These are phyloP conservation scores for Entomobrya multifasciata DNA, from an alignment of 2,888 invertebrate genomes.

Conservation along the genomic window DNA sequence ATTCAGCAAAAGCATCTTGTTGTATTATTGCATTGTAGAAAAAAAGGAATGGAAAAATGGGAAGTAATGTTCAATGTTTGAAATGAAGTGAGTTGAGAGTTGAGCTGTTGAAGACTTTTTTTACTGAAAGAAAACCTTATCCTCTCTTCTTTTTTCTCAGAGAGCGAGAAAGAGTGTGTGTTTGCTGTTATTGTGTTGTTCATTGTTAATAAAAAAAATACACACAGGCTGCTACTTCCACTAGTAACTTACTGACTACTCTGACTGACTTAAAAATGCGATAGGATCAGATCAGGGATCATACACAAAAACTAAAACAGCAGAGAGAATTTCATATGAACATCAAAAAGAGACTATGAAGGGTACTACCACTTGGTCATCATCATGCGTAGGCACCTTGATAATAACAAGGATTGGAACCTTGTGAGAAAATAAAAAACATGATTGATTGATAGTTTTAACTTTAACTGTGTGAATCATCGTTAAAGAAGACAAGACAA, in stretches of 20 bases:
- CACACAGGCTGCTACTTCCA: constrained; percentile 25
- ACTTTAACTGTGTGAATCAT: not conserved
- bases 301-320: constrained; percentile 27
- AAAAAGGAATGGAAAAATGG: constrained; percentile 65
- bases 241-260: constrained; percentile 49
- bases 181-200: constrained; percentile 68
- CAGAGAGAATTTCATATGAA: constrained; percentile 25
- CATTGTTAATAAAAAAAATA: constrained; percentile 63
- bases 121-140: constrained; percentile 70
- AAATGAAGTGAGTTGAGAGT: constrained; percentile 72
- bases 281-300: constrained; percentile 37
- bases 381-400: constrained; percentile 17
- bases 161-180: constrained; percentile 36
- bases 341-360: constrained; percentile 34
- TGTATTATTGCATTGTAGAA: not conserved
- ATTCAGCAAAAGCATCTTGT: too few relatives aligned
- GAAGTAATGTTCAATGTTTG: constrained; percentile 74
- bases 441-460: constrained; percentile 42
- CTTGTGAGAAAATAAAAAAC: constrained; percentile 24
- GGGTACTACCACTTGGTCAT: constrained; percentile 33
- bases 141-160: constrained; percentile 56
- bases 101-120: constrained; percentile 66
- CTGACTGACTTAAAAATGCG: constrained; percentile 60
- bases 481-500: too few relatives aligned
- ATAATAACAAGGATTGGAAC: constrained; percentile 34